Base-by-base conservation (phyloP, 2,888 invertebrate species). In the Hydropsyche betteni region DNA sequence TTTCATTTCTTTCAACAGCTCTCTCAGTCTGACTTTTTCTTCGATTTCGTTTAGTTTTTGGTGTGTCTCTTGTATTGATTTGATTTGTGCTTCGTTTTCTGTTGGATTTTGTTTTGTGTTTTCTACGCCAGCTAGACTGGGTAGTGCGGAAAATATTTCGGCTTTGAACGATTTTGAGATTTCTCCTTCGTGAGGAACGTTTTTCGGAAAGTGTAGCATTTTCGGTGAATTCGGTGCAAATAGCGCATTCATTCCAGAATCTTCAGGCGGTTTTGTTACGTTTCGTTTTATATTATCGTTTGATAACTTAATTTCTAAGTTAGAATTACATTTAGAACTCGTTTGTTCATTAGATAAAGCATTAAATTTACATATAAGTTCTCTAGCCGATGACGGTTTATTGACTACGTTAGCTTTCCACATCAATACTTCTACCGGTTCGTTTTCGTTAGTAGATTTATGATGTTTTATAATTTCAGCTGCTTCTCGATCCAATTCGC, bases 401-500 rank as follows among this genome's bases (percentile, higher is more conserved):
- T 55, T 55, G 7, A 36, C 34, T 8, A 12, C 36, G 14, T 58
- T 38, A 24, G n/a, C 38, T 6, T 55, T 44, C 72, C 72, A 72
- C 51, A 70, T n/a, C 5, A 51, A 5, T 5, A n/a, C 24, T n/a
- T 64, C 58, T 8, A 5, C n/a, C 36, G 52, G 68, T 50, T 83
- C 83, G 36, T 83, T 82, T 61, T 83, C 82, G 0, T 81, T 75
- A 80, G 84, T 84, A 74, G 84, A 81, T 81, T 85, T 84, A 74
- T 82, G 82, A 72, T 87, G 88, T 82, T 90, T 89, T 64, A 94
- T 89, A 80, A 94, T 92, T 83, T 92, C 92, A 0, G 91, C 89
- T 0, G 94, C 94, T 83, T 94, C 93, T 80, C 91, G 89, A 82
- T 94, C 94, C 78, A 94, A 84, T 83, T 94, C 93, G 81, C 93